Conservation (phyloP, 2,888 invertebrate species). For the Heliconius erato region DNA sequence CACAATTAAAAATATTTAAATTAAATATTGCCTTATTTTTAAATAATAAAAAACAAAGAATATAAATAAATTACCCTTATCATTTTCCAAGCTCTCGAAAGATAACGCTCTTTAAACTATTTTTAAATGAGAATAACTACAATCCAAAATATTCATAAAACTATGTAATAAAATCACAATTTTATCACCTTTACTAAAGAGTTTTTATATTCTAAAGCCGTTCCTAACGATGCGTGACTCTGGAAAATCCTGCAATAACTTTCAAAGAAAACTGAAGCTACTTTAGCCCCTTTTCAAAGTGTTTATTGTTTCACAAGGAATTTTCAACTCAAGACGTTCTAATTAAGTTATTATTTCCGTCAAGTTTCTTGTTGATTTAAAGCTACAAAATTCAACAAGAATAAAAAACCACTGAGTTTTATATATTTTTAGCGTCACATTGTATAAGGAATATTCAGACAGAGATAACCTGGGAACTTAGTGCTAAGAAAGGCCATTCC, state of each 20-base stretch:
- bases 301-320: not conserved
- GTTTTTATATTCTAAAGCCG: not conserved
- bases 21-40: not conserved
- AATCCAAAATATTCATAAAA: no score
- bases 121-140: no score
- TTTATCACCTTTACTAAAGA: not conserved
- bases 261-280: constrained; percentile 3
- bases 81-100: no score
- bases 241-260: constrained; percentile 7
- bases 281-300: not conserved
- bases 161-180: no score
- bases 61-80: no score
- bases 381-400: not conserved
- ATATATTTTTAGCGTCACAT: no score
- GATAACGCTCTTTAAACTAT: no score
- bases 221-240: not conserved
- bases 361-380: not conserved
- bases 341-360: not conserved
- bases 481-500: no score
- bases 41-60: not conserved
- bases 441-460: no score
- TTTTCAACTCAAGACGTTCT: not conserved
- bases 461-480: no score
- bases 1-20: not conserved
- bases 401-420: not conserved